Evolutionary conservation across 2,113 vertebrate genomes (phyloP).

Genomic region (Crotalus horridus): DNA sequence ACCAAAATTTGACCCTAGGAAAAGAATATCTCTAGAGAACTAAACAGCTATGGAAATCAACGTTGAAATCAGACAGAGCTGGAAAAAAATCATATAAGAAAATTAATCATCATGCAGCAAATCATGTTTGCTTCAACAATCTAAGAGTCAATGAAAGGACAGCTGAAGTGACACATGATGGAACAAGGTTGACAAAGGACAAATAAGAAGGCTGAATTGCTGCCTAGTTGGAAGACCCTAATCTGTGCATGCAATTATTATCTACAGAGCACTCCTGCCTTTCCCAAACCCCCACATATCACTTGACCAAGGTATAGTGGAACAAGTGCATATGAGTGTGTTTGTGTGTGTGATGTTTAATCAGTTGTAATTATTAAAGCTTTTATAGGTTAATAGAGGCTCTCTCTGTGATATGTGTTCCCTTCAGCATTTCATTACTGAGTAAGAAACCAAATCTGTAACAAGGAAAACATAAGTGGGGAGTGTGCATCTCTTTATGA

Average conservation of each 20-base stretch:
- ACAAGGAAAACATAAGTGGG: background rate
- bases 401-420: background rate
- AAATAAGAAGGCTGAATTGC: background rate
- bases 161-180: background rate
- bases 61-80: background rate
- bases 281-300: background rate
- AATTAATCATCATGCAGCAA: background rate
- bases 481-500: background rate
- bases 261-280: background rate
- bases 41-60: background rate
- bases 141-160: background rate
- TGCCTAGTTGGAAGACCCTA: background rate
- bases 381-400: background rate
- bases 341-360: background rate
- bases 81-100: background rate
- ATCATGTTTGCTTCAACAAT: background rate
- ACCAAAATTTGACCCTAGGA: background rate
- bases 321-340: background rate
- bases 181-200: background rate
- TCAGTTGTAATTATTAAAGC: background rate
- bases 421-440: background rate
- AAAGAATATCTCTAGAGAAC: background rate
- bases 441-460: background rate
- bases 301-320: background rate
- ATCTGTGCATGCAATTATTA: background rate